phyloP scores from a whole-genome alignment of 2,113 vertebrate species.

The Tichodroma muraria region DNA sequence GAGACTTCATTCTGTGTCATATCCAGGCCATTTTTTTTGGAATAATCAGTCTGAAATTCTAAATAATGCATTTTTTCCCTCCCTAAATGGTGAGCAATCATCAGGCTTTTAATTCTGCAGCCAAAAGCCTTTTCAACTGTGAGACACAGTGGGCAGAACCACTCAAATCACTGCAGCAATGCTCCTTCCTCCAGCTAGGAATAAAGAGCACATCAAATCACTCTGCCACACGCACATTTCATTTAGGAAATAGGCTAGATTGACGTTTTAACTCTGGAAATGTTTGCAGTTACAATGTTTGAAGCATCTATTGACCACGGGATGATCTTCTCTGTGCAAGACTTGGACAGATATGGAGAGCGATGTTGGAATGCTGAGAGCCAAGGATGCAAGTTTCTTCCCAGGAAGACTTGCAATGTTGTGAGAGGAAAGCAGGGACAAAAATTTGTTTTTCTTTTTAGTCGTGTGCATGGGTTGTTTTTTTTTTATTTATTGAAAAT shows the following conservation, averaged over 20 bases:
- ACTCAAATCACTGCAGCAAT: background rate
- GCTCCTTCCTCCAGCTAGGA: background rate
- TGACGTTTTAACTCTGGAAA: background rate
- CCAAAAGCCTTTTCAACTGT: background rate
- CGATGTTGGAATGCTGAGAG: background rate
- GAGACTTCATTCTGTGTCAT: background rate
- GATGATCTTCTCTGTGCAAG: background rate
- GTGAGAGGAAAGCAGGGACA: background rate
- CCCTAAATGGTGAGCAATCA: background rate
- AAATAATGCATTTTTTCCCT: background rate
- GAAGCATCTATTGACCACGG: background rate
- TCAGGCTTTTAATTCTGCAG: background rate
- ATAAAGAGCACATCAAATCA: background rate
- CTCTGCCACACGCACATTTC: background rate
- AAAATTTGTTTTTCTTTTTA: background rate
- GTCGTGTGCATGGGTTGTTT: accelerated
- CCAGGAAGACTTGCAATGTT: background rate
- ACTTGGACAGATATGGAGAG: background rate
- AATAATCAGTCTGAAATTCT: background rate
- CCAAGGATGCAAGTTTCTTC: background rate
- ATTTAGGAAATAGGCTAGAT: background rate
- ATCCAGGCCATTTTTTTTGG: background rate
- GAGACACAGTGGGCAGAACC: background rate
- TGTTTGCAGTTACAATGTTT: background rate
- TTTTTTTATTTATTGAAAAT: background rate